Evolutionary conservation across 2,113 vertebrate genomes (phyloP).

Genomic region (Coracopsis vasa): DNA sequence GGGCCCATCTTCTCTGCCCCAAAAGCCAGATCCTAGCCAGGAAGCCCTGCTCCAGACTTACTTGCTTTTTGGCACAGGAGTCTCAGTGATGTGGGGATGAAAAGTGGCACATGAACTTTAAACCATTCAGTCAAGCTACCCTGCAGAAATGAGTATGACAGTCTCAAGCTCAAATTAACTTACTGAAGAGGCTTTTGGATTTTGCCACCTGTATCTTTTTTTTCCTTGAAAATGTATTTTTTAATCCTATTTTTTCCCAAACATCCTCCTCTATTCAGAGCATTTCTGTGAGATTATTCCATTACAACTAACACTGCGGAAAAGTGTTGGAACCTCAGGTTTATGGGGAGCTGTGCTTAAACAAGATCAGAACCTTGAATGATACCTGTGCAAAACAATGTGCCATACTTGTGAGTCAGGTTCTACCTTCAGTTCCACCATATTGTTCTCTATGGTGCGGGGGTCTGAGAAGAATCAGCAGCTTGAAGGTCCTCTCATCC

Average conservation of each 20-base stretch:
- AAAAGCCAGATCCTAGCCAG: not conserved
- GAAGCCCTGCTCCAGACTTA: not conserved
- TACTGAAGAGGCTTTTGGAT: not conserved
- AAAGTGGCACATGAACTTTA: not conserved
- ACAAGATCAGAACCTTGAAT: not conserved
- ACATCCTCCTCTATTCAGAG: not conserved
- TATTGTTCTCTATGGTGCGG: fast-evolving
- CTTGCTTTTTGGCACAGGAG: not conserved
- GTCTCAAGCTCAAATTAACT: not conserved
- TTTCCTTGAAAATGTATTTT: not conserved
- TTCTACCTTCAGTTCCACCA: not conserved
- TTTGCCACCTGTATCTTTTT: not conserved
- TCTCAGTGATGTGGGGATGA: not conserved
- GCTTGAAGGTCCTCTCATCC: not conserved
- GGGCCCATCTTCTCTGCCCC: not conserved
- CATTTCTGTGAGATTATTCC: not conserved
- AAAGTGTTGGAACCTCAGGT: not conserved
- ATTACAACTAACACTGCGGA: not conserved
- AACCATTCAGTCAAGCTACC: not conserved
- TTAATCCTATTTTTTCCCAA: not conserved
- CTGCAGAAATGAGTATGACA: not conserved
- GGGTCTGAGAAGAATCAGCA: not conserved
- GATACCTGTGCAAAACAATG: not conserved
- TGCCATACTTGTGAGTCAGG: not conserved
- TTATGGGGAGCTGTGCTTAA: not conserved